A percentile compares a stretch with the other conserved stretches of the same genome.
Evolutionary conservation across 2,113 vertebrate species (phyloP).

Genomic region (Pholis gunnellus): DNA sequence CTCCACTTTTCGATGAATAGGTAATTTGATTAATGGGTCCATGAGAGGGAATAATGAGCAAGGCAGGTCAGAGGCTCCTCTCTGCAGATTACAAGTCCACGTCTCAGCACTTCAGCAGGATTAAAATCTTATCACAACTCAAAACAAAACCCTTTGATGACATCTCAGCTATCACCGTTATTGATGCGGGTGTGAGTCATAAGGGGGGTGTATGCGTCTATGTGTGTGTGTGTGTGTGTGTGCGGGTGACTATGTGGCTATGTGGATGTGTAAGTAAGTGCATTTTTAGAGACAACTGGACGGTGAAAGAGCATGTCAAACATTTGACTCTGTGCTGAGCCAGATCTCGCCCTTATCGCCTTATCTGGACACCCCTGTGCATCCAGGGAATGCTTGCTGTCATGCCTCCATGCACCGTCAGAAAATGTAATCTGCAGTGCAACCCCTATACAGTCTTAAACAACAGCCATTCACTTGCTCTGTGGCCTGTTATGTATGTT

Average conservation of each 20-base stretch:
- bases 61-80: conserved; percentile 49
- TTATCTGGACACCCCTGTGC: conserved; percentile 78
- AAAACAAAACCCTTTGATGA: conserved; percentile 70
- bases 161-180: conserved; percentile 64
- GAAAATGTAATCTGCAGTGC: conserved; percentile 8
- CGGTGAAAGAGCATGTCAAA: conserved; percentile 74
- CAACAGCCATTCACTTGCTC: background rate
- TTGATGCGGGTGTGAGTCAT: conserved; percentile 72
- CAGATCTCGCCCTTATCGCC: conserved; percentile 67
- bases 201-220: conserved; percentile 18
- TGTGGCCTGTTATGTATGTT: background rate
- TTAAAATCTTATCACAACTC: conserved; percentile 66
- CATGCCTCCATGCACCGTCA: conserved; percentile 76
- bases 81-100: conserved; percentile 27
- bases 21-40: conserved; percentile 73
- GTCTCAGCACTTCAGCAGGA: conserved; percentile 63
- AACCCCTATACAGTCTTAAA: background rate
- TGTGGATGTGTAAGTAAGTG: conserved; percentile 32
- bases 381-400: conserved; percentile 68
- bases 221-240: conserved; percentile 1
- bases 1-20: conserved; percentile 68
- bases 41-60: conserved; percentile 56
- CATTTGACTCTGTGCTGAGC: conserved; percentile 69
- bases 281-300: conserved; percentile 20
- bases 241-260: conserved; percentile 19